These are phyloP conservation scores for Corvus moneduloides DNA, from an alignment of 2,113 vertebrate genomes.

Conservation along the genomic window DNA sequence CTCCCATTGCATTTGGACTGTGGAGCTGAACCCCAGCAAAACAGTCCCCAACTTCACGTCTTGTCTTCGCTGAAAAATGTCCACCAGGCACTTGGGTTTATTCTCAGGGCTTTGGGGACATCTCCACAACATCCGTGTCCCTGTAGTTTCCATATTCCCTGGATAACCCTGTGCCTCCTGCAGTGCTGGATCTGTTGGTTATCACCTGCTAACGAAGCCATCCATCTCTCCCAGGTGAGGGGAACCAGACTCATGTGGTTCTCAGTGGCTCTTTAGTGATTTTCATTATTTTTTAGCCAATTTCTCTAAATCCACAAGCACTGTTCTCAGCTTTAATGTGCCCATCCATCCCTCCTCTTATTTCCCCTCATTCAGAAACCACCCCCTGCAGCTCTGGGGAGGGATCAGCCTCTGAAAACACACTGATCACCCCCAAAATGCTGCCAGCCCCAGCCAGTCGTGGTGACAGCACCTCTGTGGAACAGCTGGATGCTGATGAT, in stretches of 20 bases:
- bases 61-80: not conserved
- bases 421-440: not conserved
- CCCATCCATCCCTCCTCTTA: no score
- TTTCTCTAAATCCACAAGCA: not conserved
- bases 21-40: not conserved
- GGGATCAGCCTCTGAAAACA: not conserved
- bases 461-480: not conserved
- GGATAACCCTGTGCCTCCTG: not conserved
- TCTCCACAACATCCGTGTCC: not conserved
- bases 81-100: not conserved
- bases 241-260: rapidly evolving
- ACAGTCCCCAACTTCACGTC: not conserved
- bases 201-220: rapidly evolving
- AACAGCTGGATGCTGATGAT: not conserved
- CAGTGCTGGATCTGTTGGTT: rapidly evolving
- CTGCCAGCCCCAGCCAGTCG: rapidly evolving
- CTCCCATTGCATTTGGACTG: not conserved
- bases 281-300: not conserved
- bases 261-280: not conserved
- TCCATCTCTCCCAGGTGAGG: not conserved
- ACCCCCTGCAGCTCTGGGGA: not conserved
- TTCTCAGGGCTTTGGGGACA: not conserved
- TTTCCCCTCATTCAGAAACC: not conserved
- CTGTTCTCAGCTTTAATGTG: not conserved
- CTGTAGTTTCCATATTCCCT: not conserved